Conservation (phyloP, 2,888 invertebrate species). For the Epinotia ramella region DNA sequence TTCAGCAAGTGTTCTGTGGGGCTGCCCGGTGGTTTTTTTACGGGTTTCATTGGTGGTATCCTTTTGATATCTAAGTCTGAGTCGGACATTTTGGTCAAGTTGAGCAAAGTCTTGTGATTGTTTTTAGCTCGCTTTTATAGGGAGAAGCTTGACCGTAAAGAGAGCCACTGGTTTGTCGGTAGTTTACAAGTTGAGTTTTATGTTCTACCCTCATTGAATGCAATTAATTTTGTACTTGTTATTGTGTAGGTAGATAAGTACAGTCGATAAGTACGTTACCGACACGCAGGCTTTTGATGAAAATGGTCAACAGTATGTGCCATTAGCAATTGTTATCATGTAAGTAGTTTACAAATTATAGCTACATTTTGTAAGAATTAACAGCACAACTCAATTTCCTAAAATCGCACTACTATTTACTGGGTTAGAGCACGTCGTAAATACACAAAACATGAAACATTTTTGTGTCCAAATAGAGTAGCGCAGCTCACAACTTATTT, state of each 20-base stretch:
- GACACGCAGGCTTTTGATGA: not conserved
- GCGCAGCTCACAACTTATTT: too few relatives aligned
- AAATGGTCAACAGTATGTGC: too few relatives aligned
- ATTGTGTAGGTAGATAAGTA: too few relatives aligned
- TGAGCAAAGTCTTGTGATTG: conserved; percentile 14
- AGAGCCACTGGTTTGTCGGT: conserved; percentile 20
- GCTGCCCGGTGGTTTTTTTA: conserved; percentile 52
- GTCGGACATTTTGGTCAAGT: conserved; percentile 36
- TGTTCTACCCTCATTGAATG: conserved; percentile 3
- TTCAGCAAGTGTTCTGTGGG: conserved; percentile 54
- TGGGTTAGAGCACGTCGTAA: too few relatives aligned
- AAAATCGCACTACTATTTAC: too few relatives aligned
- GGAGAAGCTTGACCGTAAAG: conserved; percentile 5
- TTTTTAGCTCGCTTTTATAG: not conserved
- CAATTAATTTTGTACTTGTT: not conserved
- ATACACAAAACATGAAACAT: too few relatives aligned
- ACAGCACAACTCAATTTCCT: too few relatives aligned
- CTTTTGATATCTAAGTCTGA: conserved; percentile 60
- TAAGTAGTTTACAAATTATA: too few relatives aligned
- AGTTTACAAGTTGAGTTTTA: not conserved
- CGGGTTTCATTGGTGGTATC: conserved; percentile 52
- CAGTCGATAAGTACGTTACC: too few relatives aligned
- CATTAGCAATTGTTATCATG: too few relatives aligned
- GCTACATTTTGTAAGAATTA: too few relatives aligned
- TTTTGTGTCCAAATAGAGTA: too few relatives aligned